Evolutionary conservation across 2,797 vertebrate species (phyloP).

Genomic region (Danio albolineatus): DNA sequence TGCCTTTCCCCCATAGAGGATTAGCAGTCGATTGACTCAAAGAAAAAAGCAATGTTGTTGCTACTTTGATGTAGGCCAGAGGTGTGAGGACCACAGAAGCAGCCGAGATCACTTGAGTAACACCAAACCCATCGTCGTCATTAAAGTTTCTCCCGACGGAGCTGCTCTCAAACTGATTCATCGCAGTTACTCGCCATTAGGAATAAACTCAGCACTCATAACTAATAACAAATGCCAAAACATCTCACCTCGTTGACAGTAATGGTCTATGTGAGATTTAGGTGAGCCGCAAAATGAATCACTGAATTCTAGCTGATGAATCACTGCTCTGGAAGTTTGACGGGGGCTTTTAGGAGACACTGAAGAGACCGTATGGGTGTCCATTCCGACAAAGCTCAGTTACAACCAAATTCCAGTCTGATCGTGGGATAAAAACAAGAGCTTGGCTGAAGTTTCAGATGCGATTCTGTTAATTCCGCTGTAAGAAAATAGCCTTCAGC

Average conservation of each 20-base stretch:
- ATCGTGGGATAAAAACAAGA: conserved; percentile 43
- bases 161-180: conserved; percentile 53
- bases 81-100: conserved; percentile 28
- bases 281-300: conserved; percentile 48
- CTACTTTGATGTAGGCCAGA: conserved; percentile 27
- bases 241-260: conserved; percentile 63
- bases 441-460: conserved; percentile 47
- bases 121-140: conserved; percentile 39
- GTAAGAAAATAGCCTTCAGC: conserved; percentile 43
- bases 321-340: conserved; percentile 57
- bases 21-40: not conserved
- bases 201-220: conserved; percentile 60
- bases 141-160: conserved; percentile 47
- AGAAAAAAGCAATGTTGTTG: not conserved
- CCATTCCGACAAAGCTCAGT: conserved; percentile 55
- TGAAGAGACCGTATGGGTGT: conserved; percentile 45
- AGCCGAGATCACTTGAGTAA: conserved; percentile 42
- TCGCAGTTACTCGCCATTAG: conserved; percentile 49
- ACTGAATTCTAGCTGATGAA: conserved; percentile 43
- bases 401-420: conserved; percentile 58
- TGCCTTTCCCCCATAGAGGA: not conserved
- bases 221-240: conserved; percentile 64
- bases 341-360: conserved; percentile 57
- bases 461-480: conserved; percentile 41
- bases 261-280: conserved; percentile 64